These are phyloP conservation scores for Ciona savignyi DNA, from an alignment of 23 tunicate species.

Conservation along the genomic window DNA sequence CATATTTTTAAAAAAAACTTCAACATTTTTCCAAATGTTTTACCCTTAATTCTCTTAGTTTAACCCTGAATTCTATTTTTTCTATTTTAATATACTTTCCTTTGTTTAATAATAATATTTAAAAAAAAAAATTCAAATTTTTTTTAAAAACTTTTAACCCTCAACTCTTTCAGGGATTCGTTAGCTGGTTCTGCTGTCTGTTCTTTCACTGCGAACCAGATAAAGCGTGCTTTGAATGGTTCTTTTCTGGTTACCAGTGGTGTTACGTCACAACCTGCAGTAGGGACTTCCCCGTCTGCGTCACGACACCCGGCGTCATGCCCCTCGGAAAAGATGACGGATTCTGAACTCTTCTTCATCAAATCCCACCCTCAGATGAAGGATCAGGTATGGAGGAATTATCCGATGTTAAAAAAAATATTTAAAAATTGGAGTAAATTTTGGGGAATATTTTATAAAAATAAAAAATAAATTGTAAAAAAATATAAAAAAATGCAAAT, in stretches of 20 bases:
- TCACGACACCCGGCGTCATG: constrained; percentile 62
- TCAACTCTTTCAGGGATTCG: constrained; percentile 60
- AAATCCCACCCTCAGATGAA: constrained; percentile 73
- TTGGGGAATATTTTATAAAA: background rate
- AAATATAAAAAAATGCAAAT: too few relatives aligned
- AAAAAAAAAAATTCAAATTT: too few relatives aligned
- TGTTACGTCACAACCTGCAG: background rate
- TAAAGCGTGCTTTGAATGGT: constrained; percentile 33
- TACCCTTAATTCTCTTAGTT: too few relatives aligned
- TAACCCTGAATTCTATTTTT: too few relatives aligned
- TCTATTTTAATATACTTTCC: too few relatives aligned
- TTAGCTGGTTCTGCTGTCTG: constrained; percentile 80
- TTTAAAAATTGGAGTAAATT: background rate
- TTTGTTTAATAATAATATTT: too few relatives aligned
- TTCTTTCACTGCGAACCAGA: constrained; percentile 35
- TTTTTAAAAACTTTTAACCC: too few relatives aligned
- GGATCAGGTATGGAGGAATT: constrained; percentile 22
- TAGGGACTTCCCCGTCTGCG: constrained; percentile 9
- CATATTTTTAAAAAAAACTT: too few relatives aligned
- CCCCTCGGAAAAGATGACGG: constrained; percentile 28
- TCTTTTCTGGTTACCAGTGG: constrained; percentile 13
- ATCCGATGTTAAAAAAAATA: background rate
- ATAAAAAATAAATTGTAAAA: background rate
- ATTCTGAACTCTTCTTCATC: constrained; percentile 54
- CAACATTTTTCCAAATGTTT: too few relatives aligned